Conservation (phyloP, 2,797 vertebrate species). For the Buceros bicornis region DNA sequence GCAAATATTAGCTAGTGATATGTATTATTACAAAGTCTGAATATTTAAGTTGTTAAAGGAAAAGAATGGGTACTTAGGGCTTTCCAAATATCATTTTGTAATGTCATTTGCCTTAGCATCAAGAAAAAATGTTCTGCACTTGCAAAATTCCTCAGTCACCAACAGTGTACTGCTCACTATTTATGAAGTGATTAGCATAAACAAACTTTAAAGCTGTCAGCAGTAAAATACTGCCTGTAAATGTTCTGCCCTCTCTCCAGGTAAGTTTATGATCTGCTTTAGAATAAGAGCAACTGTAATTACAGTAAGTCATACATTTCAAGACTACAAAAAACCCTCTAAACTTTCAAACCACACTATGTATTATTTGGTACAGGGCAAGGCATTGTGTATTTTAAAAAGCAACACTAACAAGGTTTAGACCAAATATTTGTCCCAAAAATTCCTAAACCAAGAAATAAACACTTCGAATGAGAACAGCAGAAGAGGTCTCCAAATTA, state of each 20-base stretch:
- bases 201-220: constrained; percentile 59
- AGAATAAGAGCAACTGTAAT: constrained; percentile 42
- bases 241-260: constrained; percentile 30
- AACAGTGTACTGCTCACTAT: neutral
- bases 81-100: neutral
- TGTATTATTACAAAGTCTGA: neutral
- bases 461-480: neutral
- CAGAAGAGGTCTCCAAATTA: neutral
- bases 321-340: constrained; percentile 12
- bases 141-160: neutral
- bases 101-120: neutral
- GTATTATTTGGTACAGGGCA: neutral
- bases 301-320: constrained; percentile 40
- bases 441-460: constrained; percentile 3
- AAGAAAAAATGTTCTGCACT: neutral
- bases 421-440: neutral
- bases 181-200: constrained; percentile 61
- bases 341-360: neutral
- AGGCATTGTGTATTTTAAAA: neutral
- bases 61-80: neutral
- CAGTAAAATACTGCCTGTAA: constrained; percentile 45
- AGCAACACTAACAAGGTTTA: neutral
- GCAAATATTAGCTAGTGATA: neutral
- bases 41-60: neutral
- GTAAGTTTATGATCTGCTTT: constrained; percentile 48